Base-by-base conservation (phyloP, 1,140 invertebrate species). In the Aphidius ervi region DNA sequence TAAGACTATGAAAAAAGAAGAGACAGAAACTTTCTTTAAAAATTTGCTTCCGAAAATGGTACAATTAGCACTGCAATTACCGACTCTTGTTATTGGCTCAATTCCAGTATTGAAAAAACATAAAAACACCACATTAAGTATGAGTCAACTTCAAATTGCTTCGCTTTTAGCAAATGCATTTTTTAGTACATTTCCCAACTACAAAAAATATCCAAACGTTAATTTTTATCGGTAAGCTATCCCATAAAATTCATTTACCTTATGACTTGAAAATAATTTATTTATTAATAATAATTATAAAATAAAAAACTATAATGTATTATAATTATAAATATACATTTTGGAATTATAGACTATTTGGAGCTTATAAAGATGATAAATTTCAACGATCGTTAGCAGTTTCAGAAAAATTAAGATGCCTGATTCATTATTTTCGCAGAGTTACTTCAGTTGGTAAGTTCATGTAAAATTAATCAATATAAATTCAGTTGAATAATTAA, bases 161-260 rank as follows among this genome's bases (percentile, higher is more conserved):
- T 89, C 86, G 70, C 77, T 99, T 43, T 74, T 98, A 59, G 94
- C 95, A 2, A 98, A 98, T 83, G 95, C 93, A 23, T 98, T 99
- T 78, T 88, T 98, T 60, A 97, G 93, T 76, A 98, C 95, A 58
- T 98, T 95, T 82, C 94, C 95, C 8, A 81, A 90, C 72, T 90
- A 90, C 74, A 73, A 78, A n/a, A 83, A 77, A 47, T 95, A 87
- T 81, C 94, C 94, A 7, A 80, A 85, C 48, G 93, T 97, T 40
- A 97, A 97, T 82, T 97, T 97, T 72, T 88, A 86, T 72, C 85
- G 84, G 90, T 92, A 82, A 41, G 16, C 1, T 16, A 16, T 16
- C 16, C 16, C 1, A 16, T 16, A 16, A 16, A 16, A 16, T 16
- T 16, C 16, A 16, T 16, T 16, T 16, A 16, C 16, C 16, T 16